These are phyloP conservation scores for Tachina fera DNA, from an alignment of 2,888 invertebrate species.

Conservation along the genomic window DNA sequence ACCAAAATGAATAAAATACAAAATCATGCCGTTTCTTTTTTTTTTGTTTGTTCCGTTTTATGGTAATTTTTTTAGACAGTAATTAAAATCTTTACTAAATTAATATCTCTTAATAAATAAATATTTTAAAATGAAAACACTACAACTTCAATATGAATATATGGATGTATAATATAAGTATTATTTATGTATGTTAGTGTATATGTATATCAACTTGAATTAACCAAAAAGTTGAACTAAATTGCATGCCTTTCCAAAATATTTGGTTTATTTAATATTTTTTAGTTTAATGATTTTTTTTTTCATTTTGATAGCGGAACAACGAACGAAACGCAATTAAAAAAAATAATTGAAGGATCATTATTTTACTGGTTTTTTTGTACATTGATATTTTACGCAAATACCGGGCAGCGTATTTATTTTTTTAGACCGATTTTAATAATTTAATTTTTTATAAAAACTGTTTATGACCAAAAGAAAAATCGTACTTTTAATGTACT, in stretches of 20 bases:
- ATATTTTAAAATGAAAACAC: slow-evolving; percentile 46
- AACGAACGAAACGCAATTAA: neutral
- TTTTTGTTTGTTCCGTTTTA: slow-evolving; percentile 41
- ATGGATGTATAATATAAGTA: slow-evolving; percentile 23
- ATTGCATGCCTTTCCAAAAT: slow-evolving; percentile 34
- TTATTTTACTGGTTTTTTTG: slow-evolving; percentile 9
- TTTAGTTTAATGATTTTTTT: neutral
- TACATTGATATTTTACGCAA: slow-evolving; percentile 15
- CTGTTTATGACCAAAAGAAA: slow-evolving; percentile 29
- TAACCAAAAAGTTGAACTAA: slow-evolving; percentile 28
- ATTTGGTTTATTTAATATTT: neutral
- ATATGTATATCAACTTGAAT: slow-evolving; percentile 20
- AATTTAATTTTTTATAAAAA: slow-evolving; percentile 14
- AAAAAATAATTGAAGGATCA: too few relatives aligned
- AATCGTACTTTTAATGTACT: slow-evolving; percentile 24
- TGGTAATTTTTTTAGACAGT: slow-evolving; percentile 49
- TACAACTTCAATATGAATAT: slow-evolving; percentile 43
- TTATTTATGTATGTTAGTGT: slow-evolving; percentile 19
- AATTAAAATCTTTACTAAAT: slow-evolving; percentile 67
- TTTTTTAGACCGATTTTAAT: neutral
- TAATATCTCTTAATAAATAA: slow-evolving; percentile 54
- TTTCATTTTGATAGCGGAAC: neutral
- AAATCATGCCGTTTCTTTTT: slow-evolving; percentile 63
- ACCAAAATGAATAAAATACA: slow-evolving; percentile 57
- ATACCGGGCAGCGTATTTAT: neutral